A percentile compares a stretch with the other conserved stretches of the same genome.
These are phyloP conservation scores for Haliclona indistincta DNA, from an alignment of 37 sponge, comb jelly and placozoan genomes.

Conservation along the genomic window DNA sequence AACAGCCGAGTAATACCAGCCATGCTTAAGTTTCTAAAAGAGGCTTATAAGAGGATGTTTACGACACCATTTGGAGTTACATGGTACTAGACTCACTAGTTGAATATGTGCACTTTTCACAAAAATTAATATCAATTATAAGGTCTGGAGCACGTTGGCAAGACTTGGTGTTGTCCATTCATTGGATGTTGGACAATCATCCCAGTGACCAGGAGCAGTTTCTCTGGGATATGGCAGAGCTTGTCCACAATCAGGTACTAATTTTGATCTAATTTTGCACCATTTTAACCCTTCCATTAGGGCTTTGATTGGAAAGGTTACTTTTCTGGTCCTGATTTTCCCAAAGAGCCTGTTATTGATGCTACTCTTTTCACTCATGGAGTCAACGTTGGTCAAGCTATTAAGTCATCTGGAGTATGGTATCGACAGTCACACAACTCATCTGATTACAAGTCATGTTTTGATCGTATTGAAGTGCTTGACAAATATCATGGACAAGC, in stretches of 20 bases:
- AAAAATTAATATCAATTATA: not conserved
- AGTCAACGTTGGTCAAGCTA: slow-evolving; percentile 76
- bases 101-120: not conserved
- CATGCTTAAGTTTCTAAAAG: slow-evolving; percentile 57
- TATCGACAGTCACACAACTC: slow-evolving; percentile 70
- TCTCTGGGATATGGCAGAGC: slow-evolving; percentile 80
- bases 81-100: slow-evolving; percentile 19
- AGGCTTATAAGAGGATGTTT: slow-evolving; percentile 58
- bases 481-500: slow-evolving; percentile 70
- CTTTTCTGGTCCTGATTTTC: slow-evolving; percentile 42
- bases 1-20: slow-evolving; percentile 58
- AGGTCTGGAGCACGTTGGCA: slow-evolving; percentile 75
- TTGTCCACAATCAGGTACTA: slow-evolving; percentile 53
- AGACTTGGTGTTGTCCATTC: slow-evolving; percentile 60
- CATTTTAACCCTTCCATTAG: slow-evolving; percentile 3
- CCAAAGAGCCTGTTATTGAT: slow-evolving; percentile 32
- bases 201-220: slow-evolving; percentile 66
- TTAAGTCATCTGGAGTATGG: slow-evolving; percentile 79
- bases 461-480: slow-evolving; percentile 49
- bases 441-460: slow-evolving; percentile 51
- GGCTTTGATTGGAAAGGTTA: slow-evolving; percentile 76
- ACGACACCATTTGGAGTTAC: slow-evolving; percentile 22
- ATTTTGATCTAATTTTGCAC: not conserved
- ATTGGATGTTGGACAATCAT: slow-evolving; percentile 70
- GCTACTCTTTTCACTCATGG: slow-evolving; percentile 65